Base-by-base conservation (phyloP, 2,888 invertebrate species). In the Chesias legatella region DNA sequence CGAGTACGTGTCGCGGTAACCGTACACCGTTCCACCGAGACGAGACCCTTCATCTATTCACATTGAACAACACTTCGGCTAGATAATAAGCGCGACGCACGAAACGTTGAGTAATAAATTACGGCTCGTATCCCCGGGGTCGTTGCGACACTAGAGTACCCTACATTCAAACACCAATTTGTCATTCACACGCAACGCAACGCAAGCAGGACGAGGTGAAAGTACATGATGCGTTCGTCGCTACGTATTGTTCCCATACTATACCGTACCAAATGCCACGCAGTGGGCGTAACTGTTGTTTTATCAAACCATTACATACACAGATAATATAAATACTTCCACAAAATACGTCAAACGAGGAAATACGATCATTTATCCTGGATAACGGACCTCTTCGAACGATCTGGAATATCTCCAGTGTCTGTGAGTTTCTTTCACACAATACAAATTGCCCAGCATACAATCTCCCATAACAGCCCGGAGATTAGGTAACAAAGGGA, bases 151-250 rank as follows among this genome's bases (percentile, higher is more conserved):
- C 60, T 58, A 51, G 57, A 56, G 27, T 17, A 17, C 20, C 32
- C 23, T 33, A 13, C 33, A 25, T 33, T 29, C 33, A 7, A 11
- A n/a, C 1, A 30, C 13, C 13, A 17, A 17, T 17, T n/a, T 3
- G 13, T 30, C 35, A 56, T 67, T 73, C 67, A 64, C 78, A 74
- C 73, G 72, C 70, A 66, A 63, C 60, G 53, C 57, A 59, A 41
- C 58, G 65, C 43, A 33, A 28, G 60, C 67, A 63, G 74, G 72
- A 73, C 69, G 71, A 77, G 79, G 81, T 81, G 82, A 82, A 81
- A 83, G 82, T 78, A 73, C 67, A 66, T 66, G 65, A 69, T 71
- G 73, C 62, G 66, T 60, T 58, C 56, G 48, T 53, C 51, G 41
- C 53, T 51, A 43, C 34, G 57, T 60, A 63, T 63, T 63, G 60